Conservation (phyloP, 2,113 vertebrate genomes). For the Corythoichthys haematopterus region DNA sequence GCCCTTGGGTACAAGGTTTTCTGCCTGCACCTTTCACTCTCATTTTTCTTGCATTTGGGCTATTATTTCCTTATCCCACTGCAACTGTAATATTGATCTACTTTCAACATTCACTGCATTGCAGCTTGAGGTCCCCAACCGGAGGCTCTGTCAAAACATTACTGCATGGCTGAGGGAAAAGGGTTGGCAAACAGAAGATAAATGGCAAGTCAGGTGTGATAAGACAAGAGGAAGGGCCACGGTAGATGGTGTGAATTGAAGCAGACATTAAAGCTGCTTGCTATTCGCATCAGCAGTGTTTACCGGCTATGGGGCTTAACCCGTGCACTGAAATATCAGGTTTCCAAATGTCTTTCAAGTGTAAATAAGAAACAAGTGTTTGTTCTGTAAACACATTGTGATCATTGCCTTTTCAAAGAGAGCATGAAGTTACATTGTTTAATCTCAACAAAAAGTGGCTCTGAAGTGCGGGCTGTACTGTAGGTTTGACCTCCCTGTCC, state of each 20-base stretch:
- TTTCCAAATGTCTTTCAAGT: slow-evolving; percentile 23
- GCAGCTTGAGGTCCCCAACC: slow-evolving; percentile 23
- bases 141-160: slow-evolving; percentile 26
- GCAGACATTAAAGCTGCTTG: slow-evolving; percentile 39
- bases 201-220: slow-evolving; percentile 62
- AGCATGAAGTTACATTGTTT: too few relatives aligned
- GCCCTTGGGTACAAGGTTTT: too few relatives aligned
- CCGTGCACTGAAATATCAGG: slow-evolving; percentile 33
- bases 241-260: slow-evolving; percentile 48
- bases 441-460: too few relatives aligned
- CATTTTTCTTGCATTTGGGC: background rate
- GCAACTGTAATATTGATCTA: background rate
- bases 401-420: too few relatives aligned
- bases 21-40: too few relatives aligned
- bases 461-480: too few relatives aligned
- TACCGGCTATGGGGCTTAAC: too few relatives aligned
- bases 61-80: background rate
- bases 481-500: too few relatives aligned
- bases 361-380: background rate
- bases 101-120: slow-evolving; percentile 25
- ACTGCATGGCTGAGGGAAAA: slow-evolving; percentile 53
- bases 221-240: too few relatives aligned
- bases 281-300: slow-evolving; percentile 45
- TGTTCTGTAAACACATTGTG: too few relatives aligned
- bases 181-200: slow-evolving; percentile 60